These are phyloP conservation scores for Ormyrus pomaceus DNA, from an alignment of 2,888 invertebrate genomes.

Conservation along the genomic window DNA sequence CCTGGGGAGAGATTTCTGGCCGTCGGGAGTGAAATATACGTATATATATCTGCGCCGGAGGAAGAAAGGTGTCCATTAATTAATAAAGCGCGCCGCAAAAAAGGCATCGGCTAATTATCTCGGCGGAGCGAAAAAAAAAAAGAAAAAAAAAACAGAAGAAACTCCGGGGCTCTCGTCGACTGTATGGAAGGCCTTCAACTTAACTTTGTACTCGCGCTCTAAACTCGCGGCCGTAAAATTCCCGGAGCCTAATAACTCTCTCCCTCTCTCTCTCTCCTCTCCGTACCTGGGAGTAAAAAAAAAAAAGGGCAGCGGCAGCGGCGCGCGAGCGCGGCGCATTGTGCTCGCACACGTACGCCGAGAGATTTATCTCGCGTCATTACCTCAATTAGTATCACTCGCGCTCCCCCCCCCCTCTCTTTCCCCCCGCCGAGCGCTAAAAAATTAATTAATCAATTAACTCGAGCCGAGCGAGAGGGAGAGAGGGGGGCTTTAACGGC, in stretches of 20 bases:
- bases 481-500: no score
- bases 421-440: slow-evolving; percentile 26
- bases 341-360: not conserved
- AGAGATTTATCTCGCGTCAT: slow-evolving; percentile 38
- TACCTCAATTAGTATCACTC: slow-evolving; percentile 37
- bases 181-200: no score
- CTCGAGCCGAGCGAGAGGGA: not conserved
- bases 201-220: not conserved
- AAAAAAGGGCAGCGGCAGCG: slow-evolving; percentile 1
- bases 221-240: slow-evolving; percentile 13
- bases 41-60: no score
- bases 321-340: not conserved
- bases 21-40: no score
- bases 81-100: no score
- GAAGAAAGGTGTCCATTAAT: no score
- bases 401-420: not conserved
- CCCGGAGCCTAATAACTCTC: slow-evolving; percentile 10
- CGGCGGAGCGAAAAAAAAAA: no score
- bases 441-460: slow-evolving; percentile 41
- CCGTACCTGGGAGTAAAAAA: not conserved
- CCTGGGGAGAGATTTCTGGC: no score
- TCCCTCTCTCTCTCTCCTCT: no score
- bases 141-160: no score
- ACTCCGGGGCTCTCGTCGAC: no score
- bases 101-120: no score